A percentile compares a stretch with the other conserved stretches of the same genome.
These are phyloP conservation scores for Chironomus tepperi DNA, from an alignment of 1,140 invertebrate genomes.

Conservation along the genomic window DNA sequence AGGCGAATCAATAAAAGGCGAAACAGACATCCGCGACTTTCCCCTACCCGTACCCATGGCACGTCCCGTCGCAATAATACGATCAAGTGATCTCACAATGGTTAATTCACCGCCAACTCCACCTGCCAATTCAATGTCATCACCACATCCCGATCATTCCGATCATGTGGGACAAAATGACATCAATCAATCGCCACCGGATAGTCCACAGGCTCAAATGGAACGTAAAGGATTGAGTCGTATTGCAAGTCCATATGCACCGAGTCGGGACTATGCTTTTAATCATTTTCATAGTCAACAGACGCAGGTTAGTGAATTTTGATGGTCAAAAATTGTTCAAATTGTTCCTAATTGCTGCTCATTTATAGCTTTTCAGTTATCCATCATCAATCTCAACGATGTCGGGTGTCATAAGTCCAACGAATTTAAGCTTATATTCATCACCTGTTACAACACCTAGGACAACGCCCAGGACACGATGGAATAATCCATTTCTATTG, in stretches of 20 bases:
- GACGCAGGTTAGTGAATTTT: conserved; percentile 65
- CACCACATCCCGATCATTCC: conserved; percentile 37
- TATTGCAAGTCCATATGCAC: conserved; percentile 32
- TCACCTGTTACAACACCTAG: conserved; percentile 65
- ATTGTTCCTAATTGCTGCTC: conserved; percentile 4
- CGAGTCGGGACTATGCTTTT: conserved; percentile 54
- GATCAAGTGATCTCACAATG: conserved; percentile 59
- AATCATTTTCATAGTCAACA: conserved; percentile 85
- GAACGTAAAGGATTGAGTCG: conserved; percentile 27
- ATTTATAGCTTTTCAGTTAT: conserved; percentile 79
- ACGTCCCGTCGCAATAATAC: conserved; percentile 87
- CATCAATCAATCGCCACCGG: conserved; percentile 4
- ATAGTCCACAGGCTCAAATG: conserved; percentile 26
- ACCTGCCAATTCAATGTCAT: conserved; percentile 43
- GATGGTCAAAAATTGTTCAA: conserved; percentile 19
- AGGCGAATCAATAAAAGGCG: neutral
- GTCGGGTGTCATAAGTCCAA: conserved; percentile 81
- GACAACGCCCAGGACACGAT: conserved; percentile 54
- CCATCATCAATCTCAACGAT: conserved; percentile 63
- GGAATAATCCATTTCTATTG: conserved; percentile 80
- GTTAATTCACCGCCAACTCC: conserved; percentile 51
- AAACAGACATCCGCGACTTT: neutral
- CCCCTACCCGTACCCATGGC: conserved; percentile 86
- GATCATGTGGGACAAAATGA: neutral
- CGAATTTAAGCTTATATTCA: conserved; percentile 80